These are phyloP conservation scores for Dryobotodes eremita DNA, from an alignment of 2,888 invertebrate genomes.

Conservation along the genomic window DNA sequence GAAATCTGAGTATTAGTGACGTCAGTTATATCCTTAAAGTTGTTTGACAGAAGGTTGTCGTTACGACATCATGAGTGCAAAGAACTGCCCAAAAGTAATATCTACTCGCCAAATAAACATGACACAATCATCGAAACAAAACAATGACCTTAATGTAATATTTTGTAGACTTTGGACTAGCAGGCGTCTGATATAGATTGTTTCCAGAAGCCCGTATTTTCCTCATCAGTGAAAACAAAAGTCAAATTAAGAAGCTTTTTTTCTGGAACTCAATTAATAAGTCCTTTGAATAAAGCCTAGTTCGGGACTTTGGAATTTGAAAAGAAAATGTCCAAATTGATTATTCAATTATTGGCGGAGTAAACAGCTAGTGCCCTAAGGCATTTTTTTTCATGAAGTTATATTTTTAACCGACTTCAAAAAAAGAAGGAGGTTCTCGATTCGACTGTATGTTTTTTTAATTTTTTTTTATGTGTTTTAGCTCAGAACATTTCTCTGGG, in stretches of 20 bases:
- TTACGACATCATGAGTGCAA: constrained; percentile 38
- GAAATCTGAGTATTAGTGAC: constrained; percentile 39
- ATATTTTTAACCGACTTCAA: too few relatives aligned
- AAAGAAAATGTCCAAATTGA: constrained; percentile 31
- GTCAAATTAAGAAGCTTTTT: constrained; percentile 40
- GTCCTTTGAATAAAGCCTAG: constrained; percentile 12
- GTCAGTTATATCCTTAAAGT: constrained; percentile 39
- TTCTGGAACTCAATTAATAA: constrained; percentile 46
- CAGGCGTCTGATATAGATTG: background rate
- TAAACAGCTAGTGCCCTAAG: constrained; percentile 12
- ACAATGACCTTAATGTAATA: constrained; percentile 6
- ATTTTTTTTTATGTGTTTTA: too few relatives aligned
- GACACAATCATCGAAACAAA: constrained; percentile 26
- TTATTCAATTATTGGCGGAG: constrained; percentile 27
- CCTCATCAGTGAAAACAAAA: constrained; percentile 48
- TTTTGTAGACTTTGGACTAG: constrained; percentile 10
- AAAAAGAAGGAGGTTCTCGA: too few relatives aligned
- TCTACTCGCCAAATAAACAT: constrained; percentile 30
- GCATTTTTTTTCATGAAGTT: constrained; percentile 32
- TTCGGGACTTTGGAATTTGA: constrained; percentile 25
- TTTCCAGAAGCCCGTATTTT: constrained; percentile 33
- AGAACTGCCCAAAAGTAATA: constrained; percentile 38
- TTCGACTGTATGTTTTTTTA: too few relatives aligned
- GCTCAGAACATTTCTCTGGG: too few relatives aligned
- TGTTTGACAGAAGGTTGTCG: constrained; percentile 41